Percentiles rank a stretch among this genome's conserved stretches.
Evolutionary conservation across 2,888 invertebrate species (phyloP).

Genomic region (Linyphia triangularis): DNA sequence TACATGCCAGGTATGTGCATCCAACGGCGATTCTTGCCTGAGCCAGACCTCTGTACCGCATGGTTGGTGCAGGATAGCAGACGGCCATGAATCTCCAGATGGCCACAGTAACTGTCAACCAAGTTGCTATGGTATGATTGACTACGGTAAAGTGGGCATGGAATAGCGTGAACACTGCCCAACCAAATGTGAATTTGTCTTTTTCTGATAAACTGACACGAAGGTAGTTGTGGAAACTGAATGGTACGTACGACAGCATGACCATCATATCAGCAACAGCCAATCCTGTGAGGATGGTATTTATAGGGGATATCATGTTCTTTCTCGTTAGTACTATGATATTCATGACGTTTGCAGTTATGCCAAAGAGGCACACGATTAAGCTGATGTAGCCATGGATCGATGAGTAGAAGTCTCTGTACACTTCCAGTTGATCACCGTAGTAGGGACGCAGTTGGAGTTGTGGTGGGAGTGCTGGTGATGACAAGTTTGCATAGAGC

Average conservation of each 20-base stretch:
- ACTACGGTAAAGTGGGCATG: conserved; percentile 94
- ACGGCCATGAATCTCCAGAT: conserved; percentile 92
- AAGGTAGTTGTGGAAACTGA: conserved; percentile 89
- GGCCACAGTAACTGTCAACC: conserved; percentile 93
- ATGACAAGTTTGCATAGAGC: conserved; percentile 10
- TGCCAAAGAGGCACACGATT: conserved; percentile 92
- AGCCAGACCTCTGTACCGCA: conserved; percentile 84
- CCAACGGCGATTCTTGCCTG: conserved; percentile 88
- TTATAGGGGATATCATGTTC: conserved; percentile 94
- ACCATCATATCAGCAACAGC: conserved; percentile 95
- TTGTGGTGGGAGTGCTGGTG: background rate
- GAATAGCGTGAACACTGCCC: conserved; percentile 91
- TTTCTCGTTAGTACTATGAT: conserved; percentile 93
- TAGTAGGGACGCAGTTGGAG: conserved; percentile 67
- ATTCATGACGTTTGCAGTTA: conserved; percentile 93
- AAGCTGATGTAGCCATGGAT: conserved; percentile 92
- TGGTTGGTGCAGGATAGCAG: conserved; percentile 80
- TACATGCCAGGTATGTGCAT: conserved; percentile 89
- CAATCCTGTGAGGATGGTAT: conserved; percentile 90
- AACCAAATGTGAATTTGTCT: conserved; percentile 84
- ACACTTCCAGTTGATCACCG: conserved; percentile 79
- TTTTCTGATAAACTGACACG: conserved; percentile 56
- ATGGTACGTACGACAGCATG: conserved; percentile 94
- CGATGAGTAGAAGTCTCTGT: conserved; percentile 85
- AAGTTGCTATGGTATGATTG: conserved; percentile 94